Evolutionary conservation across 2,113 vertebrate genomes (phyloP).

Genomic region (Melanocharis versteri): DNA sequence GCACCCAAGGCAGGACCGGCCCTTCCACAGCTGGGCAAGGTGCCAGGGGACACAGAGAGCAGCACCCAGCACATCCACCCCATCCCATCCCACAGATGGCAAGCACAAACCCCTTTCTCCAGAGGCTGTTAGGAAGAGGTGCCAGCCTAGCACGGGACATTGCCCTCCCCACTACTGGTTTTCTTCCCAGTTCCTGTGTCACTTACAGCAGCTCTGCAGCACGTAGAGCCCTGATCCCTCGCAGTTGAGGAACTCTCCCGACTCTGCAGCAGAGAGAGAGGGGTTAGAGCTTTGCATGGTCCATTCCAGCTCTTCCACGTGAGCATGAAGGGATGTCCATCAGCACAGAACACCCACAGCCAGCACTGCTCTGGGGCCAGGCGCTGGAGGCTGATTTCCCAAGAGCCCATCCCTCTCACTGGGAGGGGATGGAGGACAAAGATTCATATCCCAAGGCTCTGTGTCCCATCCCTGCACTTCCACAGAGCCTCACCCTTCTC

Average conservation of each 20-base stretch:
- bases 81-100: background rate
- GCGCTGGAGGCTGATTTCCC: background rate
- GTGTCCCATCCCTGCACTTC: background rate
- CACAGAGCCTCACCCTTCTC: constrained; percentile 84
- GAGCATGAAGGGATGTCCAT: rapidly evolving
- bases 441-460: background rate
- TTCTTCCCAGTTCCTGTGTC: background rate
- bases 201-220: constrained; percentile 98
- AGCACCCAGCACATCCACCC: background rate
- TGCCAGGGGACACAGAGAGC: background rate
- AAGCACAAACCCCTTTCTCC: background rate
- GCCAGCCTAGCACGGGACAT: background rate
- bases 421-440: background rate
- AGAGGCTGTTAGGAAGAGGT: background rate
- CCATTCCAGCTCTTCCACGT: background rate
- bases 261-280: constrained; percentile 77
- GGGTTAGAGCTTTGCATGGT: background rate
- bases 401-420: background rate
- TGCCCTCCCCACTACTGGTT: background rate
- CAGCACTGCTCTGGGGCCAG: rapidly evolving
- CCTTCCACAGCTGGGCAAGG: background rate
- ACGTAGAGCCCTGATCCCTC: constrained; percentile 96
- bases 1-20: background rate
- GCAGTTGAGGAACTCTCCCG: constrained; percentile 97
- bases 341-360: rapidly evolving